Base-by-base conservation (phyloP, 2,113 vertebrate species). In the Thamnaconus septentrionalis region DNA sequence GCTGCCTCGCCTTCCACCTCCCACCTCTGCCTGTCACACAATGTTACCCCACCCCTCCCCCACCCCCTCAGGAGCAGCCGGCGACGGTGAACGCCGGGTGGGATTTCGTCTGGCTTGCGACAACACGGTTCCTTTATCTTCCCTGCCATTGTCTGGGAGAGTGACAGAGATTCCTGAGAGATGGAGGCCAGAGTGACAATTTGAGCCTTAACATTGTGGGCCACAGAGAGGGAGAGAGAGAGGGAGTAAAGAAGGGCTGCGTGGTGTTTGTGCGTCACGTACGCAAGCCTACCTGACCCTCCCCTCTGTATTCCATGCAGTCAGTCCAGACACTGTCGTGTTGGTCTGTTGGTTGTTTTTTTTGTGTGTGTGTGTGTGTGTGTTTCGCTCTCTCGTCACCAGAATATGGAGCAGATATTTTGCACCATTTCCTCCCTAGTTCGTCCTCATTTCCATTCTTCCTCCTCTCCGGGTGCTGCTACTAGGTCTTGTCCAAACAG, bases 81-180 rank as follows among this genome's bases (percentile, higher is more conserved):
- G 60, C 81, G 80, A 67, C 66, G 76, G 71, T 79, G 60, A 31
- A 31, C 18, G 18, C 18, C 75, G 64, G 45, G 57, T 63, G 65
- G 68, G 60, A 1, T 31, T 31, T 31, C 53, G 71, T 76, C 59
- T 59, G 61, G 74, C 58, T 57, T 49, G 54, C 53, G 81, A 86
- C 18, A 31, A 31, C 76, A 75, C 56, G 8, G 18, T 55, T 58
- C 69, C 65, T 90, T 88, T 77, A 83, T 85, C 73, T 80, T 69
- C 44, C 1, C 45, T 41, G 65, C 53, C 76, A 81, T 83, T 79
- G 80, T 83, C 80, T 66, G 45, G 31, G 12, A 66, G 71, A 86
- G 61, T 73, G 78, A 79, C 70, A 79, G 67, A 69, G 66, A 82
- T 76, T 71, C 73, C 61, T 63, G 61, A 39, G 61, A 81, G 72